Base-by-base conservation (phyloP, 53 echinoderm and acorn worm species). In the Holothuria leucospilota region DNA sequence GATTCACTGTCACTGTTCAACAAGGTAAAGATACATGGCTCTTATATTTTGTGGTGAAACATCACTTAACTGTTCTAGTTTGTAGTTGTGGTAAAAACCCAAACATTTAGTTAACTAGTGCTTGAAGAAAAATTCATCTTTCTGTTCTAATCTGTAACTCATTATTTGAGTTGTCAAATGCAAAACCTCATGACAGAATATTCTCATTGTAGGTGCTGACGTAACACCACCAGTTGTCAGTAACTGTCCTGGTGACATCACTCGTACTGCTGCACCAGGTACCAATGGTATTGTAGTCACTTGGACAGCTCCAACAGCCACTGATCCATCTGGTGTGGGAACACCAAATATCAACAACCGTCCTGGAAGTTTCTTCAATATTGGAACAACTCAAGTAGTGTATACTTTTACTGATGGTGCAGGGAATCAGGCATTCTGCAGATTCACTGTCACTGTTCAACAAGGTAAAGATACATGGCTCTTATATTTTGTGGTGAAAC, bases 261-360 rank as follows among this genome's bases (percentile, higher is more conserved):
- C 71, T 42, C 38, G 71, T 29, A 69, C 69, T 34, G 38, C 69
- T 69, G 69, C 69, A 69, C 69, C 69, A 69, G 69, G 69, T 69
- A 20, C 69, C 25, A 29, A 29, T 24, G 70, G 70, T 70, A 70
- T 70, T 11, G 70, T 70, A 12, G 70, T 70, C 13, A 70, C 6
- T 2, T 70, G 70, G 70, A 38, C 39, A 70, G 21, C 70, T 15
- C 70, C 70, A 30, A 70, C 70, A 38, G 70, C 70, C 70, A 70
- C 70, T 38, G 70, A 70, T 29, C 39, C 70, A 2, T 70, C 70
- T 21, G 70, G 70, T 9, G 70, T 70, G 14, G 70, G 30, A 28
- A 14, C 70, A 18, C 70, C 70, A 70, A 38, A 3, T 15, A 39
- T 70, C 12, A 27, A 10, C 40, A 70, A 27, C 7, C 30, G 18